Percentiles rank a stretch among this genome's conserved stretches.
phyloP scores from a whole-genome alignment of 2,888 invertebrate species.

The Diaperis boleti region DNA sequence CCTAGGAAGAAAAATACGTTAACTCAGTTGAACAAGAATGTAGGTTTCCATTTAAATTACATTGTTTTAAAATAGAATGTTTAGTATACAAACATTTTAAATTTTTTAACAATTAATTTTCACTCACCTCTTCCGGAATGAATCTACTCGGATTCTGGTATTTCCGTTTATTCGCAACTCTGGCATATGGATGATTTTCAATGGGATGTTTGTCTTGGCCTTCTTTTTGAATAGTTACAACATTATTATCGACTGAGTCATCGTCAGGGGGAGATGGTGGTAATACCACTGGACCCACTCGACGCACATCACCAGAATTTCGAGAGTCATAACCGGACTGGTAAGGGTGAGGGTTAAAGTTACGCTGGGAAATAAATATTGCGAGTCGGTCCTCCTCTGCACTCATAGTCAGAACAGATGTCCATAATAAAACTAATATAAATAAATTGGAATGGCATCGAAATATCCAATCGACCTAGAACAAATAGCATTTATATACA shows the following conservation, averaged over 20 bases:
- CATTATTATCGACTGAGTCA: conserved; percentile 44
- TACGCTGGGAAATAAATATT: conserved; percentile 62
- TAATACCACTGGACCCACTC: conserved; percentile 49
- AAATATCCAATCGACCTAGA: not conserved
- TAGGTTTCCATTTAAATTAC: no score
- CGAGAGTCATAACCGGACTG: conserved; percentile 36
- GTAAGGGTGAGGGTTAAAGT: conserved; percentile 66
- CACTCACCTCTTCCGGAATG: conserved; percentile 6
- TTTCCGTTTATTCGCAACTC: conserved; percentile 56
- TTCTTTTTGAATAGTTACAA: conserved; percentile 39
- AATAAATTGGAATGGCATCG: conserved; percentile 17
- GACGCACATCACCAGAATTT: conserved; percentile 27
- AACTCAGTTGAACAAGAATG: no score
- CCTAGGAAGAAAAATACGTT: no score
- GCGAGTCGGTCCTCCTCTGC: conserved; percentile 61
- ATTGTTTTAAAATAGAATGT: no score
- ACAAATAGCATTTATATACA: no score
- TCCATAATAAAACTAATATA: conserved; percentile 27
- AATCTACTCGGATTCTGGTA: conserved; percentile 51
- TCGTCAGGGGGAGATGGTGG: conserved; percentile 47
- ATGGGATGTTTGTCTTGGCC: conserved; percentile 47
- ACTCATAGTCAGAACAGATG: conserved; percentile 21
- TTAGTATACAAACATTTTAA: not conserved
- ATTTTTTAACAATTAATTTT: not conserved
- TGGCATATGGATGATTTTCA: conserved; percentile 57